A percentile compares a stretch with the other conserved stretches of the same genome.
These are phyloP conservation scores for Drosophila kikkawai DNA, from an alignment of 1,140 invertebrate species.

Conservation along the genomic window DNA sequence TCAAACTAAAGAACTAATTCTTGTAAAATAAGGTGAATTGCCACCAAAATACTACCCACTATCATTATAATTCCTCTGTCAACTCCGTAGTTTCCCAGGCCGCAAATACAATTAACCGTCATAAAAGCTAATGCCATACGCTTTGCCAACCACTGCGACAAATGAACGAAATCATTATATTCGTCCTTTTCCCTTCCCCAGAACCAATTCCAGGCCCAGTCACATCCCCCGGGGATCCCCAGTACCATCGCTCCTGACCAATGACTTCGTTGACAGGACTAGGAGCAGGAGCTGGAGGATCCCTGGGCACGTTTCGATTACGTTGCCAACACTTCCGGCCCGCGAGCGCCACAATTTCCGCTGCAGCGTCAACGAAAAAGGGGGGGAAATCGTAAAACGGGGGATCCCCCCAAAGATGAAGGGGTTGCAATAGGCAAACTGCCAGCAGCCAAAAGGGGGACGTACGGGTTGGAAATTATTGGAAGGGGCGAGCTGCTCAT, in stretches of 20 bases:
- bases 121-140: slow-evolving; percentile 59
- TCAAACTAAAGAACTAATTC: too few species aligned
- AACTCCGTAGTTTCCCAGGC: background rate
- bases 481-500: slow-evolving; percentile 46
- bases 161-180: slow-evolving; percentile 71
- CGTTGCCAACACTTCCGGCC: slow-evolving; percentile 79
- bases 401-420: slow-evolving; percentile 24
- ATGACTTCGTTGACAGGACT: slow-evolving; percentile 52
- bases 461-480: background rate
- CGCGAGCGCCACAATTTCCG: slow-evolving; percentile 80
- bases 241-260: slow-evolving; percentile 31
- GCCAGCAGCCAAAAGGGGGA: slow-evolving; percentile 46
- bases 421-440: slow-evolving; percentile 64
- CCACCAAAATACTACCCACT: background rate
- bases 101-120: slow-evolving; percentile 59
- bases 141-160: slow-evolving; percentile 53
- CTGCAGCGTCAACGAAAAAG: slow-evolving; percentile 29
- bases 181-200: slow-evolving; percentile 20
- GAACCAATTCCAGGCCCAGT: slow-evolving; percentile 2
- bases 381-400: slow-evolving; percentile 4
- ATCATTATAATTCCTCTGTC: background rate
- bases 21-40: too few species aligned
- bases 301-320: slow-evolving; percentile 72
- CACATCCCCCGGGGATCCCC: background rate
- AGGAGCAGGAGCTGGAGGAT: slow-evolving; percentile 11